Percentiles rank a stretch among this genome's conserved stretches.
phyloP scores from a whole-genome alignment of 2,113 vertebrate genomes.

The Thymallus thymallus region DNA sequence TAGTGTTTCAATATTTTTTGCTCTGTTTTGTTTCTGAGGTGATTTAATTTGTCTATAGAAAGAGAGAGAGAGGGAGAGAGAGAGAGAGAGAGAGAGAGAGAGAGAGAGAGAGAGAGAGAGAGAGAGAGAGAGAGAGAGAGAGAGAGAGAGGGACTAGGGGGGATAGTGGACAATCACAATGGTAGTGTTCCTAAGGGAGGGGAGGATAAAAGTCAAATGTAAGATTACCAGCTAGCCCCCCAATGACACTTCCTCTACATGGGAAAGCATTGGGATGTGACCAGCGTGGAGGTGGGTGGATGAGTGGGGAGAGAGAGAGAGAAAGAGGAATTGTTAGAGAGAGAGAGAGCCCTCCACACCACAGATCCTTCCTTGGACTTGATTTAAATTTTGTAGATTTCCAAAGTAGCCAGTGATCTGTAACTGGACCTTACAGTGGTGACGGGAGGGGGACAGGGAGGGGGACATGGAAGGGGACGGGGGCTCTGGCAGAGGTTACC shows the following conservation, averaged over 20 bases:
- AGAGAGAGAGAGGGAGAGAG: not conserved
- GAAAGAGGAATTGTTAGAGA: not conserved
- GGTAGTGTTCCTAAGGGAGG: constrained; percentile 26
- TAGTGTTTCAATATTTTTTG: constrained; percentile 81
- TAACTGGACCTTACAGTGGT: constrained; percentile 38
- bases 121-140: constrained; percentile 13
- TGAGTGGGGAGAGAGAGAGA: not conserved
- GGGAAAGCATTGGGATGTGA: constrained; percentile 54
- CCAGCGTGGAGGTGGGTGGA: constrained; percentile 33
- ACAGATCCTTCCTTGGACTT: constrained; percentile 48
- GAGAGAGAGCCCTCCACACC: too few relatives aligned
- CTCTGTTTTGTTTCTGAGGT: constrained; percentile 81
- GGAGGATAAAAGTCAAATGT: not conserved
- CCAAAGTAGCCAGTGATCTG: constrained; percentile 58
- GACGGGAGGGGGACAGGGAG: constrained; percentile 30
- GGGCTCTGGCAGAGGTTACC: constrained; percentile 8
- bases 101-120: not conserved
- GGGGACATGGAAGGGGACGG: constrained; percentile 16
- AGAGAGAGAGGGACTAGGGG: constrained; percentile 25
- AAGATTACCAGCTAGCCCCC: constrained; percentile 32
- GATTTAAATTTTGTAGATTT: constrained; percentile 58
- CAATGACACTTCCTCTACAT: constrained; percentile 47
- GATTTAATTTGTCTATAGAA: constrained; percentile 76
- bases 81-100: constrained; percentile 22
- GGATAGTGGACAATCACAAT: constrained; percentile 35